Base-by-base conservation (phyloP, 2,113 vertebrate species). In the Rhinolophus ferrumequinum region DNA sequence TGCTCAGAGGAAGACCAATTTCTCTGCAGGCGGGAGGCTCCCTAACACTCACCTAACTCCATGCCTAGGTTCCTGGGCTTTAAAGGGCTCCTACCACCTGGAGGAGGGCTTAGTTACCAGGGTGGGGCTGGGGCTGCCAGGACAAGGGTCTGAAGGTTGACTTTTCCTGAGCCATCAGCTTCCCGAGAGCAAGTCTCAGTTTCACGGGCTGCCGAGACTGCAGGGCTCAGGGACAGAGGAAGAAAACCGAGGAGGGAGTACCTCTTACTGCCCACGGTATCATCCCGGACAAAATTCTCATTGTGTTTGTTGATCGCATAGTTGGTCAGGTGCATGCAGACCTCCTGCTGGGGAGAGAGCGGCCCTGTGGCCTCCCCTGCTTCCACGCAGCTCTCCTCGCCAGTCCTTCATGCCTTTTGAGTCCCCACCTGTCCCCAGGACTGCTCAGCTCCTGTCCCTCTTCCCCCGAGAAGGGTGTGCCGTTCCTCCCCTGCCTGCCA, bases 281-380 rank as follows among this genome's bases (percentile, higher is more conserved):
- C 98, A 0, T 99, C 98, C 41, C 91, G 96, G 84, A 99, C 4
- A 19, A 99, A 99, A 72, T 99, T 99, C 75, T 99, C 97, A 2
- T 97, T 99, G 41, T 28, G 98, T 85, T 98, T 99, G 97, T 99
- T 99, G 98, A 99, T 98, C 0, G 99, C 98, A 0, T 99, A 99
- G 87, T 99, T 99, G 95, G 99, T 99, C 95, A 99, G 95, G 70
- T 99, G 99, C 99, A 99, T 99, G 95, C 98, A 99, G 94, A 98
- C 95, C 3, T 99, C 98, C 14, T 98, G 98, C 99, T 99, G 97
- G 8, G 77, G 67, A 93, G 80, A 73, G 76, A 96, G 95, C 0
- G 15, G 6, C 2, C 6, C 83, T 10, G 33, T 35, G 69, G 28
- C 58, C 62, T 83, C 56, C 56, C 54, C 47, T n/a, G 26, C 67